Evolutionary conservation across 2,113 vertebrate species (phyloP).

Genomic region (Pterocles orientalis): DNA sequence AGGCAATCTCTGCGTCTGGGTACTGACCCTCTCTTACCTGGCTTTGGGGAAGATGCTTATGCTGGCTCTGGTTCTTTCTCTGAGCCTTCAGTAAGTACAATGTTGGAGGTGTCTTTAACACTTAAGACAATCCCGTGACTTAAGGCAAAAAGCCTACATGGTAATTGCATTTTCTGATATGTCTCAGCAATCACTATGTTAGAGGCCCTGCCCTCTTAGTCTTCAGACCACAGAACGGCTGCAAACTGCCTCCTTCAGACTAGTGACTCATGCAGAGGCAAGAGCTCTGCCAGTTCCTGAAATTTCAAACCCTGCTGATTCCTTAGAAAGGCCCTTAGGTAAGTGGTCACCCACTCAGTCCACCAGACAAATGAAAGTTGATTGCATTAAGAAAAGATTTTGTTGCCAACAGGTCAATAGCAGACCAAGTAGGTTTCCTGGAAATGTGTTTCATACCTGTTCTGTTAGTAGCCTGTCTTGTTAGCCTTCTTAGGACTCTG

Average conservation of each 20-base stretch:
- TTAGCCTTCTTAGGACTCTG: not conserved
- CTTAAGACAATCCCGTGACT: not conserved
- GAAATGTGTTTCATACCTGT: conserved; percentile 7
- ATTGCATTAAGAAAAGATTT: not conserved
- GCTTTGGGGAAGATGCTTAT: not conserved
- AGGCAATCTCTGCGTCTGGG: not conserved
- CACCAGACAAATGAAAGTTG: not conserved
- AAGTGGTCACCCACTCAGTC: not conserved
- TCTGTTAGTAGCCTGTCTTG: not conserved
- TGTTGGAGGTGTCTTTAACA: not conserved
- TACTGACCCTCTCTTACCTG: not conserved
- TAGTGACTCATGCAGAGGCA: not conserved
- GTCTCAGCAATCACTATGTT: not conserved
- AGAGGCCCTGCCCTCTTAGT: not conserved
- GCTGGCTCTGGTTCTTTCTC: not conserved
- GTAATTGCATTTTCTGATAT: conserved; percentile 7
- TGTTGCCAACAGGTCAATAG: not conserved
- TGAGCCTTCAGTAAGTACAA: not conserved
- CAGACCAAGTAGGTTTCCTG: not conserved
- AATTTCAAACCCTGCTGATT: not conserved
- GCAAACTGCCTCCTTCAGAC: not conserved
- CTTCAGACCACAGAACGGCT: not conserved
- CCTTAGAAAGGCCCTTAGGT: conserved; percentile 20
- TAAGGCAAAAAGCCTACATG: not conserved
- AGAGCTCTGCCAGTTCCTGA: not conserved